Evolutionary conservation across 2,113 vertebrate genomes (phyloP).

Genomic region (Symphodus melops): DNA sequence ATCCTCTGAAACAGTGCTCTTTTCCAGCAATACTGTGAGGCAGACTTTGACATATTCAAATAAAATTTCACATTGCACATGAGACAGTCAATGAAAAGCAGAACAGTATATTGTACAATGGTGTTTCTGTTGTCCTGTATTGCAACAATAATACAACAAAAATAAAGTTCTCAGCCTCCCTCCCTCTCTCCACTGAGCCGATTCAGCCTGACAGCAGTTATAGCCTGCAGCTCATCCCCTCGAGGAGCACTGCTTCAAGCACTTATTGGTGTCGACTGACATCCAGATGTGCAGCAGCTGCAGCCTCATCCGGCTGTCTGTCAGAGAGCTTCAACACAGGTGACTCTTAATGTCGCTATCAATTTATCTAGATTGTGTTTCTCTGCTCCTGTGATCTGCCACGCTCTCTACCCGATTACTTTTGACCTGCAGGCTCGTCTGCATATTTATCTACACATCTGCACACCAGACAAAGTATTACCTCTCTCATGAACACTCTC

Average conservation of each 20-base stretch:
- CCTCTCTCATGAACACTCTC: background rate
- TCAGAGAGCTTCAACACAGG: background rate
- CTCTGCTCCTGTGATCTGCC: conserved; percentile 10
- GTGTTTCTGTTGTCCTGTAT: background rate
- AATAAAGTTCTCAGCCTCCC: background rate
- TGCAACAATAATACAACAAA: background rate
- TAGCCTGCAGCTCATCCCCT: conserved; percentile 48
- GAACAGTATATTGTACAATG: background rate
- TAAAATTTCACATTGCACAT: background rate
- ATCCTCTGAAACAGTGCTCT: too few species aligned
- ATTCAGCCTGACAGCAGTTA: conserved; percentile 46
- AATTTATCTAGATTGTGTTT: background rate
- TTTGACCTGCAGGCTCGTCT: background rate
- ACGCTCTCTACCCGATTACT: conserved; percentile 3
- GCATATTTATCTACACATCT: background rate
- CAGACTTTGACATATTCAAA: conserved; percentile 34
- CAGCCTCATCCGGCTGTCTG: conserved; percentile 11
- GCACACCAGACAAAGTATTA: background rate
- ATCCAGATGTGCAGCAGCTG: conserved; percentile 28
- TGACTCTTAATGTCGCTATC: conserved; percentile 11
- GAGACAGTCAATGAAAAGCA: conserved; percentile 2
- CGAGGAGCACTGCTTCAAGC: conserved; percentile 28
- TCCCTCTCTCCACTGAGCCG: conserved; percentile 31
- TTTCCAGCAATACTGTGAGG: background rate
- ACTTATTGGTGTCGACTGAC: conserved; percentile 40